Base-by-base conservation (phyloP, 2,113 vertebrate species). In the Phrynosoma platyrhinos region DNA sequence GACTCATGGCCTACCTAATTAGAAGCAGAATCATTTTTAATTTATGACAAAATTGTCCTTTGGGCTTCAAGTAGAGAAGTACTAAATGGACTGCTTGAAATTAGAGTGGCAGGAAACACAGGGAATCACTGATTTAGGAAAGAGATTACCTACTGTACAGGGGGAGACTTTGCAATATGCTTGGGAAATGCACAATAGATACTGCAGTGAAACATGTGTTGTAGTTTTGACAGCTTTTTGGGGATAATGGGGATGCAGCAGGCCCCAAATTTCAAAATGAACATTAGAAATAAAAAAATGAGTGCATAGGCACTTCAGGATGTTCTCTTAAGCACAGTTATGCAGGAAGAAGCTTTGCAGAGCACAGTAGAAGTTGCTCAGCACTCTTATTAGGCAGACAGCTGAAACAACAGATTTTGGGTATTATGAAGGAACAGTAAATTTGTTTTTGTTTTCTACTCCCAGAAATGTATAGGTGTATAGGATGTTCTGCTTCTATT, bases 31-130 rank as follows among this genome's bases (percentile, higher is more conserved):
- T 89, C 85, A 30, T 82, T 14, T 90, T 93, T 90, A 87, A 91
- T 92, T 94, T 81, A 87, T 18, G 89, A 42, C 85, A 92, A 95
- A 91, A 47, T 0, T n/a, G 2, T 91, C 58, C 85, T 86, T 80
- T 88, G 40, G 4, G 53, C 86, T 93, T 95, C 91, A 89, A 90
- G 80, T 71, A 90, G n/a, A 84, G 80, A 93, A 89, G 88, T 42
- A 83, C 55, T 42, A 91, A 92, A 91, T 85, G 58, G 94, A 84
- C 47, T 66, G 21, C 52, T 52, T 69, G 77, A 93, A 87, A 92
- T 91, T 84, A 93, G 90, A 94, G 90, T 84, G 79, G 79, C 79
- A 91, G 58, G 0, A 0, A 91, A 84, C 30, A 9, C 5, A 9
- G 64, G 1, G 92, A 32, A 42, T 92, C 0, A 0, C 6, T 36